Evolutionary conservation across 2,113 vertebrate genomes (phyloP), one percentile per base, ranked within the genome.

Genomic region (Psittacus erithacus): DNA sequence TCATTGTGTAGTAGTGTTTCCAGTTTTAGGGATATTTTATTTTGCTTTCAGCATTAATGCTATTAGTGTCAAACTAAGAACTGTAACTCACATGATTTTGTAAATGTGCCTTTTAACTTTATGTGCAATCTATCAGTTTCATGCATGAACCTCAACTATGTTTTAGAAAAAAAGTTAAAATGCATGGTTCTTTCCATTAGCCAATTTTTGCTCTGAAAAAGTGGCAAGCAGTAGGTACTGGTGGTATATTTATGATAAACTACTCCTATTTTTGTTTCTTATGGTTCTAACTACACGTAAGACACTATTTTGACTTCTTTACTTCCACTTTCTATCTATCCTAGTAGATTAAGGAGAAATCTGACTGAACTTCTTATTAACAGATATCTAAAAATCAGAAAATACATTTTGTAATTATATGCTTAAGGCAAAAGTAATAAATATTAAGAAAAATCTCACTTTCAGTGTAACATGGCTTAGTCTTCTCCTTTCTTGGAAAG

Each of bases 401-500:
- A 41, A 77, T 88, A 39, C 16, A 38, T 82, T 83, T 97, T 74
- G 31, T 93, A 79, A 93, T 93, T 60, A 91, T 33, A 49, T 84
- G 86, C 65, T 92, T 85, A 86, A 67, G 84, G 46, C 10, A 43
- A 94, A 95, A 91, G 73, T 65, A 92, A 74, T 29, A 91, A 91
- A 63, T 91, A 90, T 76, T 87, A 95, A 91, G 86, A 96, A 89
- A 94, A 79, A 55, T n/a, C 84, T 95, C 64, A 68, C 28, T 90
- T 95, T 79, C 39, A 24, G 17, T 50, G 53, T 88, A 93, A 92
- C 12, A 65, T 67, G 50, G 11, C 43, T 91, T 62, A 53, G 17
- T 96, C 28, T 50, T 95, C n/a, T 94, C 82, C 43, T 88, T 90
- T 97, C 94, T 92, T 93, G 69, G 52, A 52, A 78, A 47, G 93